Conservation (phyloP, 1,140 invertebrate genomes). For the Trichonephila clavata region DNA sequence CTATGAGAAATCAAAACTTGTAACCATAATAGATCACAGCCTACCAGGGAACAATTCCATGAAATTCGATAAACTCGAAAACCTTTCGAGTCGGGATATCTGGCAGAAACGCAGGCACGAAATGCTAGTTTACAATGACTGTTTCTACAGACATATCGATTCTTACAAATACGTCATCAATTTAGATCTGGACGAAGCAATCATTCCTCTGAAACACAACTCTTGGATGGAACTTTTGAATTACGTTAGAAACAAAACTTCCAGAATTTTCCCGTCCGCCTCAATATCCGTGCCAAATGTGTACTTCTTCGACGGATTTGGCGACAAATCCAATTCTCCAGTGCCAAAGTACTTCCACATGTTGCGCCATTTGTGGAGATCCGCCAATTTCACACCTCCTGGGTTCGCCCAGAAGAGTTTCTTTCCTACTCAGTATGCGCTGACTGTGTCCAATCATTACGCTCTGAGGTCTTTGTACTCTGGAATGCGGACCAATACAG, state of each 20-base stretch:
- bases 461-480: constrained; percentile 84
- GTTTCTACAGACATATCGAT: constrained; percentile 85
- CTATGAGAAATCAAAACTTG: constrained; percentile 83
- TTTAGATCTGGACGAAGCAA: constrained; percentile 87
- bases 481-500: constrained; percentile 82
- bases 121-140: constrained; percentile 88
- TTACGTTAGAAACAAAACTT: constrained; percentile 79
- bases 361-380: constrained; percentile 80
- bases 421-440: constrained; percentile 84
- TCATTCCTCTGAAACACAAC: constrained; percentile 84
- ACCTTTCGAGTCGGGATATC: constrained; percentile 78
- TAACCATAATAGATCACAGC: constrained; percentile 81
- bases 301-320: constrained; percentile 84
- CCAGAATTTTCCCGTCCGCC: constrained; percentile 82
- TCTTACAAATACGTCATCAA: constrained; percentile 86
- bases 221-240: constrained; percentile 84
- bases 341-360: constrained; percentile 79
- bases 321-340: constrained; percentile 28
- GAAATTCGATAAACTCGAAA: not conserved
- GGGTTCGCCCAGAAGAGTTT: constrained; percentile 88
- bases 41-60: not conserved
- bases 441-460: constrained; percentile 89
- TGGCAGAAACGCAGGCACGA: constrained; percentile 88
- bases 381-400: constrained; percentile 84
- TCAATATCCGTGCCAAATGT: constrained; percentile 86